Percentiles rank a stretch among this genome's conserved stretches.
Conservation (phyloP, 2,113 vertebrate species). For the Haliaeetus leucogaster region DNA sequence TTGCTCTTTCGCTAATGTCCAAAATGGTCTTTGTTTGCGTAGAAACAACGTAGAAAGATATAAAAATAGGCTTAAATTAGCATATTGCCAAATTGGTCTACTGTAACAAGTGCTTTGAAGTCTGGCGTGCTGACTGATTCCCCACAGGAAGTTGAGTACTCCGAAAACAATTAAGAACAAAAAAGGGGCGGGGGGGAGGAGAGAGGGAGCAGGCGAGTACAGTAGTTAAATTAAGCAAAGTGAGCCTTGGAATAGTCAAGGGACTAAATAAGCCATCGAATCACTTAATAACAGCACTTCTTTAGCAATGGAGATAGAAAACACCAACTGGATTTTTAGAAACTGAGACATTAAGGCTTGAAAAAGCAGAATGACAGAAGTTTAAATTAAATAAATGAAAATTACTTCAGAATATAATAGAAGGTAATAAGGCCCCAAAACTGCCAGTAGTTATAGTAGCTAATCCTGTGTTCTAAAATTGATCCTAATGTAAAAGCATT, state of each 20-base stretch:
- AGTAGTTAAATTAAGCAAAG: constrained; percentile 67
- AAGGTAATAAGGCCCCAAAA: constrained; percentile 66
- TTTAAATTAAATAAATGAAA: constrained; percentile 68
- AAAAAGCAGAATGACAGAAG: constrained; percentile 27
- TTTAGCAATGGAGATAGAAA: neutral
- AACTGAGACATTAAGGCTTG: constrained; percentile 33
- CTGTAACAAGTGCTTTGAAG: constrained; percentile 65
- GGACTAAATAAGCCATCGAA: constrained; percentile 60
- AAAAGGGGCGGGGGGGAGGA: neutral
- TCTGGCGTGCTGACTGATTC: constrained; percentile 57
- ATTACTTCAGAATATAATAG: constrained; percentile 64
- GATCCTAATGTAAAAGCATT: constrained; percentile 62
- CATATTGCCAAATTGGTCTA: constrained; percentile 68
- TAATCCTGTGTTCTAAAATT: constrained; percentile 65
- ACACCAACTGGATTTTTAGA: constrained; percentile 31
- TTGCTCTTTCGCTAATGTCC: neutral
- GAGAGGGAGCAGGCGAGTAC: constrained; percentile 32
- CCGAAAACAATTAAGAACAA: constrained; percentile 66
- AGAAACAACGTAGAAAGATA: constrained; percentile 31
- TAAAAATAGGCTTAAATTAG: constrained; percentile 66
- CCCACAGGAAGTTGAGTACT: constrained; percentile 58
- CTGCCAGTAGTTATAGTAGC: constrained; percentile 53
- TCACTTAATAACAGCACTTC: constrained; percentile 57
- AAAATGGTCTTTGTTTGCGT: constrained; percentile 52
- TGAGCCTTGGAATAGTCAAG: constrained; percentile 57